Evolutionary conservation across 1,140 invertebrate species (phyloP).

Genomic region (Phymorhynchus buccinoides): DNA sequence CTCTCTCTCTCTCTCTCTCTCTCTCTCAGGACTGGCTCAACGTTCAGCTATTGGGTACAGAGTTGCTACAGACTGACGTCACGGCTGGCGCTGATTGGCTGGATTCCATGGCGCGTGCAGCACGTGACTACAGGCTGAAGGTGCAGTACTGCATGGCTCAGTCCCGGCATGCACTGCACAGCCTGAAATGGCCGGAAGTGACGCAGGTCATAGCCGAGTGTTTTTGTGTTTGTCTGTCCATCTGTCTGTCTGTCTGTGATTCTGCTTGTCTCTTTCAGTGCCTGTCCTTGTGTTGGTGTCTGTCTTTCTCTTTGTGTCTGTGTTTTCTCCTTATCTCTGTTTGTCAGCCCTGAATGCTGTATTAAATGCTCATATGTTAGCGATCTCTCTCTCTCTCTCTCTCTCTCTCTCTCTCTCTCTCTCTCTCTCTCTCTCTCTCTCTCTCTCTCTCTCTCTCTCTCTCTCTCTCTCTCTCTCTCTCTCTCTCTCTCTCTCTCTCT

Average conservation of each 20-base stretch:
- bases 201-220: too few species aligned
- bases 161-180: conserved; percentile 51
- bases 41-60: neutral
- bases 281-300: too few species aligned
- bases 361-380: too few species aligned
- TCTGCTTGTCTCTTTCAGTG: too few species aligned
- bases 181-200: conserved; percentile 56
- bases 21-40: neutral
- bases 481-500: neutral
- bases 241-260: too few species aligned
- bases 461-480: neutral
- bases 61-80: neutral
- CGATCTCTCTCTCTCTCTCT: too few species aligned
- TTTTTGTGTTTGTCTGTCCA: too few species aligned
- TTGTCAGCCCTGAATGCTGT: neutral
- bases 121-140: conserved; percentile 46
- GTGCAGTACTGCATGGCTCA: conserved; percentile 64
- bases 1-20: neutral
- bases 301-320: too few species aligned
- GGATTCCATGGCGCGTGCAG: conserved; percentile 55
- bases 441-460: neutral
- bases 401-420: too few species aligned
- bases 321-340: too few species aligned
- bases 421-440: too few species aligned
- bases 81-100: conserved; percentile 49